Evolutionary conservation across 2,888 invertebrate species (phyloP).

Genomic region (Beris morrisii): DNA sequence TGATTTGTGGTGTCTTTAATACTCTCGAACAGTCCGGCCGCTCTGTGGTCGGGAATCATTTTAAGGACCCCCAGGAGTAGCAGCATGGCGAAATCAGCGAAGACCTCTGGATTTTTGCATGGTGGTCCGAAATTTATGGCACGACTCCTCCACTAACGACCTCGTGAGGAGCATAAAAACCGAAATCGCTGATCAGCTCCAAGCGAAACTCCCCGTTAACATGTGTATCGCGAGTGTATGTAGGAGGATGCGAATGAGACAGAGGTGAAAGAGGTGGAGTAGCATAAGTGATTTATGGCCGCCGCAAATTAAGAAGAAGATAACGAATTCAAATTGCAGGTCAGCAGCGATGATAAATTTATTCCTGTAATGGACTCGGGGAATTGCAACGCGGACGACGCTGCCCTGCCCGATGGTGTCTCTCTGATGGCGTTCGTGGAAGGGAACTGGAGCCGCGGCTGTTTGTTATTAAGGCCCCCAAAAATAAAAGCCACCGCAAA

Average conservation of each 20-base stretch:
- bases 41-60: too few relatives aligned
- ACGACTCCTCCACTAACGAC: conserved; percentile 23
- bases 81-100: conserved; percentile 18
- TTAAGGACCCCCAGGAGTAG: conserved; percentile 13
- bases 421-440: too few relatives aligned
- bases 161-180: conserved; percentile 11
- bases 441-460: too few relatives aligned
- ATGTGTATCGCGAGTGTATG: not conserved
- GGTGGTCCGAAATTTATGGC: conserved; percentile 32
- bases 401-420: too few relatives aligned
- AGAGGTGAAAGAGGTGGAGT: conserved; percentile 18
- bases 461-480: too few relatives aligned
- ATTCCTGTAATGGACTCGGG: not conserved
- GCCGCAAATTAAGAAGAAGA: conserved; percentile 29
- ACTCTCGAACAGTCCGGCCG: too few relatives aligned
- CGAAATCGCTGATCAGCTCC: not conserved
- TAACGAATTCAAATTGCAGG: conserved; percentile 33
- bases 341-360: conserved; percentile 31
- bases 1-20: too few relatives aligned
- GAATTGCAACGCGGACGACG: not conserved
- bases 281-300: conserved; percentile 28
- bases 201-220: conserved; percentile 8
- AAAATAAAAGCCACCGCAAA: too few relatives aligned
- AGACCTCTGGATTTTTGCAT: conserved; percentile 30
- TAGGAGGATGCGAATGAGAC: not conserved